Conservation (phyloP, 2,888 invertebrate genomes). For the Noctua janthina region DNA sequence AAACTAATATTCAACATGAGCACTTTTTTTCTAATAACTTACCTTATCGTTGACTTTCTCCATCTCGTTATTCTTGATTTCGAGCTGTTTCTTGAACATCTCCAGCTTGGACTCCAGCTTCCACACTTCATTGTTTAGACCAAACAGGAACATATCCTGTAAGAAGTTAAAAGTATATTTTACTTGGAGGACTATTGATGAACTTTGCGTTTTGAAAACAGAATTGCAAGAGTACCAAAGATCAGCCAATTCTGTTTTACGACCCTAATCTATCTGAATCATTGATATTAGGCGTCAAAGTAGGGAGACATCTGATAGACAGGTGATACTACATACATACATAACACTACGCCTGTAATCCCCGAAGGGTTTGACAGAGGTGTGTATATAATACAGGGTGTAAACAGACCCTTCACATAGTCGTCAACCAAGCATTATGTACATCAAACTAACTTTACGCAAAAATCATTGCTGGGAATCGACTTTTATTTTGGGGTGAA, state of each 20-base stretch:
- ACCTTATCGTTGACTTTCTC: constrained; percentile 88
- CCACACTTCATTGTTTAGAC: constrained; percentile 93
- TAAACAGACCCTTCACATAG: too few relatives aligned
- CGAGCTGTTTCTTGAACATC: constrained; percentile 91
- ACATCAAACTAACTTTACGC: too few relatives aligned
- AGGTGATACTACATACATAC: background rate
- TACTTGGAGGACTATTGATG: background rate
- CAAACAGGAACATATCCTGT: constrained; percentile 92
- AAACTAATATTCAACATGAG: background rate
- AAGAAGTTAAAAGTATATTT: background rate
- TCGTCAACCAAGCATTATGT: too few relatives aligned
- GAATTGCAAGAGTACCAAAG: background rate
- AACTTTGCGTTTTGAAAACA: background rate
- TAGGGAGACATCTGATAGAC: background rate
- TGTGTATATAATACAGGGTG: background rate
- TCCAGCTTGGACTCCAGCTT: constrained; percentile 92
- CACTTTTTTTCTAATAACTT: constrained; percentile 9
- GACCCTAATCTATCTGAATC: background rate
- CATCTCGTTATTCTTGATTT: constrained; percentile 92
- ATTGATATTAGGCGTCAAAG: background rate
- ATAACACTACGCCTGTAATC: background rate
- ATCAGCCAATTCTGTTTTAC: background rate
- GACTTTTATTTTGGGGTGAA: too few relatives aligned
- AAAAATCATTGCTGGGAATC: too few relatives aligned
- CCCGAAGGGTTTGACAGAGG: background rate